These are phyloP conservation scores for Eulithis prunata DNA, from an alignment of 2,888 invertebrate species.

Conservation along the genomic window DNA sequence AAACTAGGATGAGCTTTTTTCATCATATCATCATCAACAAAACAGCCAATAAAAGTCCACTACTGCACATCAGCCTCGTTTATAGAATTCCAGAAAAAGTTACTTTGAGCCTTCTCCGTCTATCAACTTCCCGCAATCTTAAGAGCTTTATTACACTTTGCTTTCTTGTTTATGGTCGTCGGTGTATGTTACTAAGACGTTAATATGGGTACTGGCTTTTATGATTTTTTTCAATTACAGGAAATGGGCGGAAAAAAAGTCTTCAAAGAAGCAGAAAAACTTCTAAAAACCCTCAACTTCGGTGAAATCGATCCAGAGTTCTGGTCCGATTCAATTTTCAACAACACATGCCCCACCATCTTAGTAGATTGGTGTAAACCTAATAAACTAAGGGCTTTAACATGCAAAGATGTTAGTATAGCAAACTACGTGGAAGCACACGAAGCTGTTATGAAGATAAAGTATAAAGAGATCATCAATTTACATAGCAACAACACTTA, in stretches of 20 bases:
- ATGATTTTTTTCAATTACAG: conserved; percentile 53
- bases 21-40: no score
- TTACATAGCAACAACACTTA: conserved; percentile 78
- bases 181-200: no score
- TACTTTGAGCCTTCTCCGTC: no score
- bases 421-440: conserved; percentile 81
- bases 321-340: conserved; percentile 77
- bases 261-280: conserved; percentile 76
- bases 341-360: conserved; percentile 72
- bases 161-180: no score
- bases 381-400: conserved; percentile 72
- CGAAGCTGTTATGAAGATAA: conserved; percentile 77
- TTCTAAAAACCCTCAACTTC: conserved; percentile 72
- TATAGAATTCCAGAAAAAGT: no score
- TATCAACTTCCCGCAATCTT: no score
- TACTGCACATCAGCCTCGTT: no score
- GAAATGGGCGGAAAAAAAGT: conserved; percentile 75
- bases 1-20: background rate
- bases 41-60: no score
- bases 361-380: conserved; percentile 80
- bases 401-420: conserved; percentile 82
- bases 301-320: conserved; percentile 74
- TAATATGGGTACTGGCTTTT: no score
- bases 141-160: no score
- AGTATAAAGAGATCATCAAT: conserved; percentile 74